Conservation (phyloP, 2,113 vertebrate species). For the Pteronura brasiliensis region DNA sequence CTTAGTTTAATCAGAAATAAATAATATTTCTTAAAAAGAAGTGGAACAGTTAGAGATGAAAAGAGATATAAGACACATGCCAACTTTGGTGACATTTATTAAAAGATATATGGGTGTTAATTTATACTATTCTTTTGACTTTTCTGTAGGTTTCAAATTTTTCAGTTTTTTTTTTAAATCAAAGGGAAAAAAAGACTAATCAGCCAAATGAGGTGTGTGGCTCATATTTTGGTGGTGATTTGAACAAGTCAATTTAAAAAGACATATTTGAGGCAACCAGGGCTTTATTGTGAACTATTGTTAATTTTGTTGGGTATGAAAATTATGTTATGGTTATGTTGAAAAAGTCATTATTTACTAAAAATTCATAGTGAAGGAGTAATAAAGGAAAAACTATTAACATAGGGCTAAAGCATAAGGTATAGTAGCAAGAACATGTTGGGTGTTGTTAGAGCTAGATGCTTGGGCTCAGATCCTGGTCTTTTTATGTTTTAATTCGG, state of each 20-base stretch:
- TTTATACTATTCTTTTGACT: background rate
- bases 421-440: background rate
- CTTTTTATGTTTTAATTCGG: background rate
- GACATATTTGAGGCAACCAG: background rate
- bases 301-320: background rate
- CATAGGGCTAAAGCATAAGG: background rate
- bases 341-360: background rate
- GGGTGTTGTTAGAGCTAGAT: background rate
- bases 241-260: slow-evolving; percentile 9
- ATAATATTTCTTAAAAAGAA: background rate
- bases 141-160: background rate
- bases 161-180: background rate
- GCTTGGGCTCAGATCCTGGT: background rate
- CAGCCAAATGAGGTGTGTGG: background rate
- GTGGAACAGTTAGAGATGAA: background rate
- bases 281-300: background rate
- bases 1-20: slow-evolving; percentile 30
- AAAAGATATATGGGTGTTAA: background rate
- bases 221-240: background rate
- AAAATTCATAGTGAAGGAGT: background rate
- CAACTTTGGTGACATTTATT: background rate
- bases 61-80: background rate
- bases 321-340: background rate
- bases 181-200: background rate
- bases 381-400: background rate